These are phyloP conservation scores for Gymnocypris eckloni DNA, from an alignment of 2,797 vertebrate species.

Conservation along the genomic window DNA sequence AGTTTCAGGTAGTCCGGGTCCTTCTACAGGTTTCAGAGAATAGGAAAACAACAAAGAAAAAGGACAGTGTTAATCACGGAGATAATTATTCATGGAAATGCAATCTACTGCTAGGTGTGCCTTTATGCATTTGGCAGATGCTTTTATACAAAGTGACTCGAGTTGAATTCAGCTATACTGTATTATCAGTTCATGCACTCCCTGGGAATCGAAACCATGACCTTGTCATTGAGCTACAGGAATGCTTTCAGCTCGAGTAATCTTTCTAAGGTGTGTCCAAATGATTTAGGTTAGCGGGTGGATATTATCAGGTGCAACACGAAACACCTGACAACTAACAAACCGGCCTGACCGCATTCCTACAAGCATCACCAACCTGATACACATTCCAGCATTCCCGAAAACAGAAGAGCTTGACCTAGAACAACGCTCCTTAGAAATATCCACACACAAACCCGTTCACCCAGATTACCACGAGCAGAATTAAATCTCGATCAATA, in stretches of 20 bases:
- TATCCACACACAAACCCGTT: background rate
- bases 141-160: background rate
- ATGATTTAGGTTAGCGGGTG: slow-evolving; percentile 5
- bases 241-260: background rate
- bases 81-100: background rate
- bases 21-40: slow-evolving; percentile 80
- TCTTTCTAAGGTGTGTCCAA: slow-evolving; percentile 18
- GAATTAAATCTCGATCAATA: slow-evolving; percentile 6
- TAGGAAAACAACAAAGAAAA: slow-evolving; percentile 14
- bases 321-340: background rate
- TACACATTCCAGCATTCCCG: slow-evolving; percentile 70
- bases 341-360: slow-evolving; percentile 45
- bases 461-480: background rate
- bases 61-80: background rate
- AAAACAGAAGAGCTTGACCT: background rate
- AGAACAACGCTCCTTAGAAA: slow-evolving; percentile 6
- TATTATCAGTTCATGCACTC: background rate
- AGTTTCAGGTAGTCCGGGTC: slow-evolving; percentile 96
- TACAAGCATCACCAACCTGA: background rate
- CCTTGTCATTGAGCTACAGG: background rate
- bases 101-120: background rate
- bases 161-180: background rate
- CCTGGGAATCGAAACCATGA: background rate
- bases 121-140: background rate
- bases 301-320: slow-evolving; percentile 14